These are phyloP conservation scores for Grammomys dolichurus DNA, from an alignment of 2,113 vertebrate genomes.

Conservation along the genomic window DNA sequence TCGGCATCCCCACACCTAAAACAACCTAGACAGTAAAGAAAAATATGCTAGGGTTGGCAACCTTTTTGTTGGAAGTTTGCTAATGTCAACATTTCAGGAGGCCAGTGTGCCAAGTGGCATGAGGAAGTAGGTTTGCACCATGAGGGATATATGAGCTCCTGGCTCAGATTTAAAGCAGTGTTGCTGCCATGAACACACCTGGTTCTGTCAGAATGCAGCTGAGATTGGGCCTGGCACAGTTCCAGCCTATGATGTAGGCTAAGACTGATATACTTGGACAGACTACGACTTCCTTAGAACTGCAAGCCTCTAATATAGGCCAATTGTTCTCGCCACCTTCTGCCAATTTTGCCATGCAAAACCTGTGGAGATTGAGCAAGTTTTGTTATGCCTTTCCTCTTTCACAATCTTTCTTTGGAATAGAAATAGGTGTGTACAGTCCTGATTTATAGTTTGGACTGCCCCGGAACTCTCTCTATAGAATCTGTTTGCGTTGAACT, in stretches of 20 bases:
- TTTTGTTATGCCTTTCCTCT: background rate
- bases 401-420: background rate
- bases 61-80: slow-evolving; percentile 53
- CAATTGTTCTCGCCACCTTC: background rate
- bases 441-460: background rate
- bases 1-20: slow-evolving; percentile 28
- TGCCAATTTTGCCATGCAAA: background rate
- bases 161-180: background rate
- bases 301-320: background rate
- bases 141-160: background rate
- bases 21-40: slow-evolving; percentile 56
- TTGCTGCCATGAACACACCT: background rate
- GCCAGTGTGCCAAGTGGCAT: background rate
- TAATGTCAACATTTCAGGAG: slow-evolving; percentile 33
- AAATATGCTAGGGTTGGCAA: background rate
- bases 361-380: background rate
- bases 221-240: background rate
- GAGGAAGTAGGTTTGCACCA: background rate
- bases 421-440: background rate
- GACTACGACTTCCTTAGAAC: background rate
- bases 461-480: background rate
- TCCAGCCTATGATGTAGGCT: background rate
- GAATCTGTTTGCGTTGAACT: background rate
- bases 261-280: background rate
- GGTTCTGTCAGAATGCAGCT: background rate